Base-by-base conservation (phyloP, 2,888 invertebrate species). In the Dendrolimus pini region DNA sequence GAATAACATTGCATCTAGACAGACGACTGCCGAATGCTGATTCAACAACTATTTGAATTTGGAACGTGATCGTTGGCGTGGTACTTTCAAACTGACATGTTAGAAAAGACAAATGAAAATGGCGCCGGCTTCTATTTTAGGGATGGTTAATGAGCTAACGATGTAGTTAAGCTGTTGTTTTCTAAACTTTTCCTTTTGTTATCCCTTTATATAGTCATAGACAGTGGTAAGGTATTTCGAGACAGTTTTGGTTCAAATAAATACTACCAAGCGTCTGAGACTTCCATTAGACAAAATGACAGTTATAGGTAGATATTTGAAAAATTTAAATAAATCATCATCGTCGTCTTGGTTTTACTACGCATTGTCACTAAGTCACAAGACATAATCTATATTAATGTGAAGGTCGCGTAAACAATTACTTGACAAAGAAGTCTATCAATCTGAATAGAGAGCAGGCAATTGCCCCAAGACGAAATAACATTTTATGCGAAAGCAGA, bases 21-120 rank as follows among this genome's bases (percentile, higher is more conserved):
- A 70, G 66, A 74, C 77, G 73, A 71, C 70, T 61, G 64, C 65
- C 66, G 80, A 80, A 81, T 82, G 78, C 71, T 79, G 67, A 69
- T 68, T 71, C 67, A 54, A 65, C 71, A 69, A 61, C 63, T 67
- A 71, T 30, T 30, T 30, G 30, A 30, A 30, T 30, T 68, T 58
- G 63, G 60, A 65, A 68, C 66, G 61, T 65, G 61, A 57, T 62
- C 61, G 70, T 65, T 67, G 30, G 30, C 30, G 6, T 30, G 30
- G 30, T 30, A 30, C 30, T 30, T 30, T 30, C 30, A 30, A 30
- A 47, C 47, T 47, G 9, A 12, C 47, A 12, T 47, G 47, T 47
- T 65, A 68, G 47, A 47, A 47, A 47, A 47, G 6, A 12, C 12
- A 10, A 47, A 47, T 47, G 47, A 47, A 47, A 47, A 12, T 47